Percentiles rank a stretch among this genome's conserved stretches.
Evolutionary conservation across 2,113 vertebrate species (phyloP).

Genomic region (Sula dactylatra): DNA sequence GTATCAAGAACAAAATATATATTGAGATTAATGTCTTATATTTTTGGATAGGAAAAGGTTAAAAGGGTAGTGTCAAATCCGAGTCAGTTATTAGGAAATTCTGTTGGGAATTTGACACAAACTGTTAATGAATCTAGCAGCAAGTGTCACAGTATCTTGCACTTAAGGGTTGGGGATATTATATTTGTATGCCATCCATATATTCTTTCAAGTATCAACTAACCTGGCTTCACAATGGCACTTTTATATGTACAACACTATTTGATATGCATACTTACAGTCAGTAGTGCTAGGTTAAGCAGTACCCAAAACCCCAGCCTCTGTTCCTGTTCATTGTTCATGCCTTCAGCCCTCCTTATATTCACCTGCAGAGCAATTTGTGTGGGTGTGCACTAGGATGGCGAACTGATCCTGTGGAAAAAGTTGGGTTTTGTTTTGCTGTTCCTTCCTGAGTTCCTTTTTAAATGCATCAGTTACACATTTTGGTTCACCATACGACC

Average conservation of each 20-base stretch:
- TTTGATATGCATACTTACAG: background rate
- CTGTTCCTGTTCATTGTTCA: background rate
- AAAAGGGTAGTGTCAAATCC: background rate
- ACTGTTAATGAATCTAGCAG: background rate
- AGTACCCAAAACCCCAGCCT: background rate
- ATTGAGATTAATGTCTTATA: background rate
- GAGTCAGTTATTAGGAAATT: background rate
- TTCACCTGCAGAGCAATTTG: background rate
- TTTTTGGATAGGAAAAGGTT: background rate
- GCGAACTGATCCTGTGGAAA: background rate
- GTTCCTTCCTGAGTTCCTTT: background rate
- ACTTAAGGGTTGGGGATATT: background rate
- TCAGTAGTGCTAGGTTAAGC: background rate
- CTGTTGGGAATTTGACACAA: background rate
- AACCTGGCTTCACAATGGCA: background rate
- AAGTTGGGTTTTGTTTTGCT: background rate
- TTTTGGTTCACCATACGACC: background rate
- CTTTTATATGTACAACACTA: background rate
- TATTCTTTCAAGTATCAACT: conserved; percentile 1
- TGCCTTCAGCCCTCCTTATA: background rate
- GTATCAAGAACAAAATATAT: background rate
- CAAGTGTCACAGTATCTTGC: background rate
- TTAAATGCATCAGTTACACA: background rate
- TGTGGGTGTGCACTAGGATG: background rate
- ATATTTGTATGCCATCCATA: background rate